Evolutionary conservation across 2,888 invertebrate species (phyloP).

Genomic region (Aleiodes leptofemur): DNA sequence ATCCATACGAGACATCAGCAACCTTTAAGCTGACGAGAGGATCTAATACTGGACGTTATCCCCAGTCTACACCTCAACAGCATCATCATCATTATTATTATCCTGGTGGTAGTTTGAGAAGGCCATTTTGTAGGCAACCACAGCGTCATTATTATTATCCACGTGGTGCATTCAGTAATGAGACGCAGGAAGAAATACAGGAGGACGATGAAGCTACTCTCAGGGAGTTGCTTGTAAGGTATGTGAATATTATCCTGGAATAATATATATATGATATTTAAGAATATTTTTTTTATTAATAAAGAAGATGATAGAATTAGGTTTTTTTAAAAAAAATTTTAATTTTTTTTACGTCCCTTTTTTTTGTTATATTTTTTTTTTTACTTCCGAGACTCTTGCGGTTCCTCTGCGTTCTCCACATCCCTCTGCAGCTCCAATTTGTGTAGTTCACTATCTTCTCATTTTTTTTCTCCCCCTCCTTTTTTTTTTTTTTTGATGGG

Average conservation of each 20-base stretch:
- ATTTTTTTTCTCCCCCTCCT: no score
- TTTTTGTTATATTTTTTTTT: not conserved
- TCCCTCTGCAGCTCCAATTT: no score
- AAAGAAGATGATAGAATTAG: not conserved
- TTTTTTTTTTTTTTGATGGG: no score
- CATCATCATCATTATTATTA: conserved; percentile 57
- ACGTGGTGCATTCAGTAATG: conserved; percentile 85
- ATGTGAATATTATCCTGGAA: conserved; percentile 73
- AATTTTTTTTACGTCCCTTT: not conserved
- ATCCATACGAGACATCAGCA: conserved; percentile 73
- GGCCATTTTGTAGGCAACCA: conserved; percentile 73
- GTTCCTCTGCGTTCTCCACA: no score
- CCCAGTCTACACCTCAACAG: conserved; percentile 68
- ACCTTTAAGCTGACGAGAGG: conserved; percentile 76
- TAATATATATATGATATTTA: not conserved
- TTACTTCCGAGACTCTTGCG: not conserved
- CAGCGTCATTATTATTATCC: conserved; percentile 74
- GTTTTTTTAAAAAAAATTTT: conserved; percentile 11
- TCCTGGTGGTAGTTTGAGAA: conserved; percentile 73
- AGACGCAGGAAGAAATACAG: conserved; percentile 87
- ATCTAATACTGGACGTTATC: conserved; percentile 72
- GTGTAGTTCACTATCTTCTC: no score
- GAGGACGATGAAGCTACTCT: conserved; percentile 92
- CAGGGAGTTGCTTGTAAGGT: conserved; percentile 96
- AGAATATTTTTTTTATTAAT: not conserved